Evolutionary conservation across 2,113 vertebrate genomes (phyloP).

Genomic region (Cyanistes caeruleus): DNA sequence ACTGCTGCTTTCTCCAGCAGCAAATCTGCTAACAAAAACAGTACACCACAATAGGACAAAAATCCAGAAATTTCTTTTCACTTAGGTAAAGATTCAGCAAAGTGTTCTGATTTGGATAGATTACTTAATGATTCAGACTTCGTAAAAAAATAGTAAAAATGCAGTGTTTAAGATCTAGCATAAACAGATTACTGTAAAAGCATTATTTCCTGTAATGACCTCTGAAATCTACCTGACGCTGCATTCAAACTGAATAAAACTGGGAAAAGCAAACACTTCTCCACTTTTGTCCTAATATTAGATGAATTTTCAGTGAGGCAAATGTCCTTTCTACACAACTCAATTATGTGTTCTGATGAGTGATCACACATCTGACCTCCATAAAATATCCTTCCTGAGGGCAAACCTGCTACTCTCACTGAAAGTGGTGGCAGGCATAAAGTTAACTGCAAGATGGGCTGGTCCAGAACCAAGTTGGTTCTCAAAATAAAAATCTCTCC

Average conservation of each 20-base stretch:
- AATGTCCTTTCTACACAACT: not conserved
- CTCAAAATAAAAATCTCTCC: not conserved
- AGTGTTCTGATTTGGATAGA: not conserved
- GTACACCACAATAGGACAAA: not conserved
- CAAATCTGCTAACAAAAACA: conserved; percentile 16
- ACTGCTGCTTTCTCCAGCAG: conserved; percentile 54
- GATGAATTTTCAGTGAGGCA: not conserved
- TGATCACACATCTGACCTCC: not conserved
- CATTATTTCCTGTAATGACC: not conserved
- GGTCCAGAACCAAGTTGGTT: not conserved
- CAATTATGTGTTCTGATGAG: conserved; percentile 5
- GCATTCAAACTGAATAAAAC: not conserved
- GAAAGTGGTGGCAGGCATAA: not conserved
- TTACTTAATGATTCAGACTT: not conserved
- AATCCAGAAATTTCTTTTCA: not conserved
- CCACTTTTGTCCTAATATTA: not conserved
- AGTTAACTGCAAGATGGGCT: not conserved
- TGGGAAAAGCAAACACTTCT: not conserved
- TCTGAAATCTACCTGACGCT: not conserved
- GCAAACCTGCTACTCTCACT: not conserved
- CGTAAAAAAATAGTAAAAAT: not conserved
- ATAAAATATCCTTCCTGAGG: not conserved
- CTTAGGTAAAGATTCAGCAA: not conserved
- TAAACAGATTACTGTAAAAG: not conserved
- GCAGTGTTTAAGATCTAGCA: not conserved